Percentiles rank a stretch among this genome's conserved stretches.
Conservation (phyloP, 2,797 vertebrate genomes). For the Bradypodion ventrale region DNA sequence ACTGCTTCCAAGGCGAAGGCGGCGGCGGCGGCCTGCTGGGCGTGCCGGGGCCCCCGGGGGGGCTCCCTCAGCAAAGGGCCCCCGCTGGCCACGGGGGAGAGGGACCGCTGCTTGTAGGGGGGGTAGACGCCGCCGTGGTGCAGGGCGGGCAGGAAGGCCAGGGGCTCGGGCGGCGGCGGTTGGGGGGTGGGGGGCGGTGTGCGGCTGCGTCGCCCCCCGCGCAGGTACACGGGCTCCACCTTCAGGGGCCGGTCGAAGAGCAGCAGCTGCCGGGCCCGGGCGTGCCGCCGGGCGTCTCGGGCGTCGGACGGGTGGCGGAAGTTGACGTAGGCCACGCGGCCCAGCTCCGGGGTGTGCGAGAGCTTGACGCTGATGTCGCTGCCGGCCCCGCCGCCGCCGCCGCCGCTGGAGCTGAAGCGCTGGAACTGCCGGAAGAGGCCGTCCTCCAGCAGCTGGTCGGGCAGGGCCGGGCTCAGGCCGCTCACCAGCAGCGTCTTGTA, state of each 20-base stretch:
- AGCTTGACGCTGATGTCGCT: constrained; percentile 95
- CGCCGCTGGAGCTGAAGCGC: constrained; percentile 88
- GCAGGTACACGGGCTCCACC: constrained; percentile 93
- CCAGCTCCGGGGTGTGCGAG: constrained; percentile 93
- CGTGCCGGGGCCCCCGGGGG: constrained; percentile 83
- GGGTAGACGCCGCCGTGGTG: constrained; percentile 84
- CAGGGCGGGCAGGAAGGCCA: constrained; percentile 81
- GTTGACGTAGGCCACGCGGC: constrained; percentile 94
- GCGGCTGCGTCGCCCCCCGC: constrained; percentile 87
- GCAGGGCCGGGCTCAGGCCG: constrained; percentile 90
- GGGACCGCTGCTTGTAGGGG: constrained; percentile 88
- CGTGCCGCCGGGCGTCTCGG: constrained; percentile 89
- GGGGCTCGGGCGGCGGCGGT: constrained; percentile 81
- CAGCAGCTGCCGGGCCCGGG: constrained; percentile 88
- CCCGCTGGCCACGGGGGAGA: constrained; percentile 87
- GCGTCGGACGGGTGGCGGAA: constrained; percentile 94
- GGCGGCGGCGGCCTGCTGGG: constrained; percentile 78
- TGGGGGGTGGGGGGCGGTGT: constrained; percentile 88
- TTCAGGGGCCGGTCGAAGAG: constrained; percentile 91
- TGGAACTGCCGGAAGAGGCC: constrained; percentile 96
- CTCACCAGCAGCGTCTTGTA: constrained; percentile 96
- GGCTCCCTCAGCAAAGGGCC: constrained; percentile 84
- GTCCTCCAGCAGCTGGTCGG: constrained; percentile 94
- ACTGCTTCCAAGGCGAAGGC: constrained; percentile 83
- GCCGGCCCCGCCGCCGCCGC: constrained; percentile 74